phyloP scores from a whole-genome alignment of 2,888 invertebrate genomes.

The Oligia latruncula region DNA sequence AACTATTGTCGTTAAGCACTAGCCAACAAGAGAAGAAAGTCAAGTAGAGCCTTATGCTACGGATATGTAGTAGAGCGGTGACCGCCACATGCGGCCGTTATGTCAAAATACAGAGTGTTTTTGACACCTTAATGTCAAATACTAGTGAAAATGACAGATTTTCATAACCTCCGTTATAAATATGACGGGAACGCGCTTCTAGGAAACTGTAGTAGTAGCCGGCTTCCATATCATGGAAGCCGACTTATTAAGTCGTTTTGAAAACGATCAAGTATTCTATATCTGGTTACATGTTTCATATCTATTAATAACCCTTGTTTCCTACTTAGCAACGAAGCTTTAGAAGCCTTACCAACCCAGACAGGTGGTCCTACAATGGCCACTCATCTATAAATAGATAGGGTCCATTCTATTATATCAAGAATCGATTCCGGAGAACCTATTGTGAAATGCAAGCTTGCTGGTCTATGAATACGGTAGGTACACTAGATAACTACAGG shows the following conservation, averaged over 20 bases:
- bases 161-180: neutral
- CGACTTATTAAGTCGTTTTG: too few species aligned
- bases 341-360: slow-evolving; percentile 15
- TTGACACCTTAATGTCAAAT: neutral
- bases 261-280: neutral
- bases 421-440: slow-evolving; percentile 17
- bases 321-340: neutral
- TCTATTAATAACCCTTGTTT: slow-evolving; percentile 11
- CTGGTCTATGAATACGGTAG: slow-evolving; percentile 2
- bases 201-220: neutral
- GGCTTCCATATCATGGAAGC: too few species aligned
- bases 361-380: slow-evolving; percentile 12
- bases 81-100: neutral
- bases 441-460: slow-evolving; percentile 39
- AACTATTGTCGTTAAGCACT: too few species aligned
- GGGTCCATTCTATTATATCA: slow-evolving; percentile 19
- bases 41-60: neutral
- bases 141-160: neutral
- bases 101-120: neutral
- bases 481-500: neutral
- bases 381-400: slow-evolving; percentile 24
- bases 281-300: neutral
- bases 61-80: neutral
- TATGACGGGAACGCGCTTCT: neutral
- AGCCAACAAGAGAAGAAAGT: neutral